Base-by-base conservation (phyloP, 1,140 invertebrate genomes). In the Pinna nobilis region DNA sequence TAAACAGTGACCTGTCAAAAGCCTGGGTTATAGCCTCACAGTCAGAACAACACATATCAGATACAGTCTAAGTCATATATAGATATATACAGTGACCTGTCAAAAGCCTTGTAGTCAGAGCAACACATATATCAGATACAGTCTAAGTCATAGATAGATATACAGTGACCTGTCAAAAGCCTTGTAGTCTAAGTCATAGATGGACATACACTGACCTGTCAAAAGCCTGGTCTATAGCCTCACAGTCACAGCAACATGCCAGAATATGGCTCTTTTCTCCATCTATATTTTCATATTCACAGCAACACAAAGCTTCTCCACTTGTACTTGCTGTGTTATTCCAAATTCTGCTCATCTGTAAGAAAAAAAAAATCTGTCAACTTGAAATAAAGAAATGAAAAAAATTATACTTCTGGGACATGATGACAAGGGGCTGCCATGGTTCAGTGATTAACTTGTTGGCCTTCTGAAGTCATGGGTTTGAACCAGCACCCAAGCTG, bases 241-340 rank as follows among this genome's bases (percentile, higher is more conserved):
- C 81, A 75, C 87, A 88, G 63, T 88, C 86, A 84, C 87, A 88
- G 66, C 81, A 87, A 50, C 82, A 84, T 7, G 82, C 83, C 49
- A 88, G 59, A 2, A 88, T 69, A 64, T 88, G 87, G 63, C 77
- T 85, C 65, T 70, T 79, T 30, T 88, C 84, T 30, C 86, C 86
- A 28, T 81, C 67, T 9, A 76, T 73, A 53, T 88, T 85, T n/a
- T 77, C 67, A 73, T 86, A 88, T 66, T 88, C 87, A 77, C 87
- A 88, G 65, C 85, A 88, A 70, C 87, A 87, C 4, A 88, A 65
- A 9, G 75, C 49, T 41, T 86, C 84, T 11, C 33, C 41, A 32
- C 66, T 53, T 13, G 55, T 35, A 20, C 18, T 33, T 35, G 33
- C 30, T n/a, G 30, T 33, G 30, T 33, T 59, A 30, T 35, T 59